phyloP scores from a whole-genome alignment of 2,797 vertebrate species.

The Anas acuta region DNA sequence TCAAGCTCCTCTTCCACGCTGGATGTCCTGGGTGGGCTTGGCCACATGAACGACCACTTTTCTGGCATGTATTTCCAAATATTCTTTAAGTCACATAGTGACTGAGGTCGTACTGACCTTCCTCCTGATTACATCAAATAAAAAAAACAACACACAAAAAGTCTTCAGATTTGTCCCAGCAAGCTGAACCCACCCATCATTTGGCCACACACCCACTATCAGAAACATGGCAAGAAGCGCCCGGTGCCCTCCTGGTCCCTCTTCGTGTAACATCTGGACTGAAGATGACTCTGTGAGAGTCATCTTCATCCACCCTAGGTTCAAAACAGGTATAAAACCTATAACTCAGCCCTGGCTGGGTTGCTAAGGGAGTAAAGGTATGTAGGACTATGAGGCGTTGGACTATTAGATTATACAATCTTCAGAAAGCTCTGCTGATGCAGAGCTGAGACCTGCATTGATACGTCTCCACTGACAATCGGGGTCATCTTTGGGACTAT shows the following conservation, averaged over 20 bases:
- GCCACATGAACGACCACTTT: not conserved
- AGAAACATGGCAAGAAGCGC: not conserved
- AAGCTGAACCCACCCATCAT: not conserved
- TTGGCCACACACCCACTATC: accelerated
- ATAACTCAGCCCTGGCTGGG: not conserved
- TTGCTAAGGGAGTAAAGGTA: not conserved
- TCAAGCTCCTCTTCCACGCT: not conserved
- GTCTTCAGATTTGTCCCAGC: not conserved
- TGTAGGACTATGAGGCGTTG: not conserved
- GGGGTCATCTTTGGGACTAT: not conserved
- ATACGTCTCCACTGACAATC: accelerated
- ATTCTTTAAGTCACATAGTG: not conserved
- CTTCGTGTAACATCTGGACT: not conserved
- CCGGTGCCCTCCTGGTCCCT: not conserved
- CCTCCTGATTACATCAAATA: not conserved
- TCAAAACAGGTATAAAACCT: not conserved
- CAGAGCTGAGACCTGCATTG: not conserved
- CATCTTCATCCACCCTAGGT: not conserved
- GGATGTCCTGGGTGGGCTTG: not conserved
- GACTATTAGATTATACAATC: not conserved
- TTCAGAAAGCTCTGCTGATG: not conserved
- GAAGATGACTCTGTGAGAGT: not conserved
- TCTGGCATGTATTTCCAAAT: accelerated
- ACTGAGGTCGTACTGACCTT: not conserved
- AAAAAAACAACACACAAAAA: not conserved